A percentile compares a stretch with the other conserved stretches of the same genome.
Evolutionary conservation across 1,140 invertebrate species (phyloP).

Genomic region (Solenopsis invicta): DNA sequence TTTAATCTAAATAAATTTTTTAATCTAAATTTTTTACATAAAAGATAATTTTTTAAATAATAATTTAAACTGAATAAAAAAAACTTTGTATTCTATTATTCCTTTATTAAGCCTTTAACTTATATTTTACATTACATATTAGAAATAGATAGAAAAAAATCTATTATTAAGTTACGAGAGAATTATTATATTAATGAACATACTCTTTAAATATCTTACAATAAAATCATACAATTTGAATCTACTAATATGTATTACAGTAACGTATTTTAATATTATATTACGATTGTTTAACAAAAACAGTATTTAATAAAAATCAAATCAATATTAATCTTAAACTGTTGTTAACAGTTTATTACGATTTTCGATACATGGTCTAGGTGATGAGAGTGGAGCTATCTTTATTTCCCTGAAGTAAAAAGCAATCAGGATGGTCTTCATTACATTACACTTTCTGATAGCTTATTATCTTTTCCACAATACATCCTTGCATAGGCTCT

Average conservation of each 20-base stretch:
- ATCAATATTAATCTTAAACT: conserved; percentile 19
- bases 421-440: conserved; percentile 73
- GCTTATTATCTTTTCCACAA: conserved; percentile 52
- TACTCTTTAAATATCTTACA: neutral
- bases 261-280: neutral
- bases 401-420: conserved; percentile 76
- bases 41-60: neutral
- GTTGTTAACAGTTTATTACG: neutral
- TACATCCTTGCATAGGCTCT: conserved; percentile 1
- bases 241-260: neutral
- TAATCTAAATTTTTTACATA: neutral
- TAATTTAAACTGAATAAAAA: neutral
- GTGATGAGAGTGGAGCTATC: neutral
- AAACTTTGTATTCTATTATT: neutral
- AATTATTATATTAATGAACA: conserved; percentile 22
- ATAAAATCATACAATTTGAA: conserved; percentile 6
- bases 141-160: neutral
- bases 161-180: neutral
- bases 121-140: neutral
- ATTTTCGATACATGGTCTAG: neutral
- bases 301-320: neutral
- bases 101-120: neutral
- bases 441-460: conserved; percentile 68
- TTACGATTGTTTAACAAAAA: conserved; percentile 5
- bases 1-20: no score